A percentile compares a stretch with the other conserved stretches of the same genome.
phyloP scores from a whole-genome alignment of 1,140 invertebrate species.

The Hycleus cichorii region DNA sequence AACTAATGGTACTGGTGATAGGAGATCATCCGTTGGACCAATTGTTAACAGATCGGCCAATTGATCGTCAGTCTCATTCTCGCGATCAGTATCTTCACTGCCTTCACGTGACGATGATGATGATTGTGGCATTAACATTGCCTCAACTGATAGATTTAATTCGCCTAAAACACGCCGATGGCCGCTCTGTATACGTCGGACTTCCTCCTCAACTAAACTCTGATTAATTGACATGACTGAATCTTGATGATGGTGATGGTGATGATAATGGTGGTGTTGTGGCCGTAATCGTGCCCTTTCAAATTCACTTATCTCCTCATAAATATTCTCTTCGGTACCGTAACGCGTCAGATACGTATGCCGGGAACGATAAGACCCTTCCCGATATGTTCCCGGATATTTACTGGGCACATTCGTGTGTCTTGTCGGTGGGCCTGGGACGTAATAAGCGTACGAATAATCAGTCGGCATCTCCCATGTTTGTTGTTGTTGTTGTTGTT shows the following conservation, averaged over 20 bases:
- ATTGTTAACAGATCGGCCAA: slow-evolving; percentile 60
- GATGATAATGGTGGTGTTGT: neutral
- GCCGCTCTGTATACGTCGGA: slow-evolving; percentile 65
- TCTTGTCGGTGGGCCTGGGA: slow-evolving; percentile 50
- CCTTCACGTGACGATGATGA: slow-evolving; percentile 30
- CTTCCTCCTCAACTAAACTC: slow-evolving; percentile 71
- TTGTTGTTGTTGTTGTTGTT: too few species aligned
- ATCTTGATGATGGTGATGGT: slow-evolving; percentile 9
- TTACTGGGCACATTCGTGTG: slow-evolving; percentile 51
- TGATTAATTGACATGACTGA: slow-evolving; percentile 49
- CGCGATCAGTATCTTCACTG: slow-evolving; percentile 42
- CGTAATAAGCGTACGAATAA: slow-evolving; percentile 75
- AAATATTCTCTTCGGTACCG: slow-evolving; percentile 79
- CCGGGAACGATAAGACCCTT: slow-evolving; percentile 39
- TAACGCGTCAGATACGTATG: slow-evolving; percentile 71
- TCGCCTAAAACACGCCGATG: slow-evolving; percentile 76
- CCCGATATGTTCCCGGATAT: slow-evolving; percentile 46
- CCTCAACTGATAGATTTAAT: slow-evolving; percentile 75
- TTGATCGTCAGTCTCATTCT: slow-evolving; percentile 48
- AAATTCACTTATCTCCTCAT: slow-evolving; percentile 72
- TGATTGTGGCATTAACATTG: slow-evolving; percentile 70
- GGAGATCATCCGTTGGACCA: slow-evolving; percentile 63
- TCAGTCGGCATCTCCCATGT: slow-evolving; percentile 40
- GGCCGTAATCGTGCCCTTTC: slow-evolving; percentile 38
- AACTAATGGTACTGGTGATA: slow-evolving; percentile 55